Conservation (phyloP, 23 tunicate species). For the Diplosoma virens region DNA sequence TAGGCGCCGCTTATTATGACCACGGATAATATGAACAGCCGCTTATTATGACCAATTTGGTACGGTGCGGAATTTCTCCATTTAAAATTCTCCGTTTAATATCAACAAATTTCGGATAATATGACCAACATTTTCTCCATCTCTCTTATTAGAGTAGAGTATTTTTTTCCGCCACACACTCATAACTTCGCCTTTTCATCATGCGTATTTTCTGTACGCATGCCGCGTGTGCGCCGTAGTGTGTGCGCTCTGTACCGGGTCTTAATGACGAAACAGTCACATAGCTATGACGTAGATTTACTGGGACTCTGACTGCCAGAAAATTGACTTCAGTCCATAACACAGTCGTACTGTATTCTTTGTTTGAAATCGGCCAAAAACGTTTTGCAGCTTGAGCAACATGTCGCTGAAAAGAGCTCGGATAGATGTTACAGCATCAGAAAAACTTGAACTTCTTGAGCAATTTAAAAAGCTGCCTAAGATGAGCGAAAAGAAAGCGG, state of each 20-base stretch:
- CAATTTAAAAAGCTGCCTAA: conserved; percentile 42
- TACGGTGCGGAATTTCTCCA: conserved; percentile 30
- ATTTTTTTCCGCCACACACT: conserved; percentile 27
- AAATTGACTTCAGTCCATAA: no score
- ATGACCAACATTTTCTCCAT: conserved; percentile 24
- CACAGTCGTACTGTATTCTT: conserved; percentile 32
- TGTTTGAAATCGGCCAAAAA: conserved; percentile 33
- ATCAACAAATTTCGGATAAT: conserved; percentile 11
- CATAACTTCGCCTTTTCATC: conserved; percentile 33
- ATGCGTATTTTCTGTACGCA: conserved; percentile 17
- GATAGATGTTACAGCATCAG: conserved; percentile 35
- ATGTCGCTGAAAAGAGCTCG: conserved; percentile 40
- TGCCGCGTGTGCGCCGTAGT: background rate
- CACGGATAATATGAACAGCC: conserved; percentile 16
- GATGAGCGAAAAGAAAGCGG: conserved; percentile 47
- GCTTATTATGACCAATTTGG: conserved; percentile 31
- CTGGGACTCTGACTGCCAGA: no score
- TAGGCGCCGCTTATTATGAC: conserved; percentile 22
- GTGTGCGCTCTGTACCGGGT: conserved; percentile 45
- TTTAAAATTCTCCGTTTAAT: conserved; percentile 9
- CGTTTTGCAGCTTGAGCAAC: conserved; percentile 28
- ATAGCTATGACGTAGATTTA: conserved; percentile 32
- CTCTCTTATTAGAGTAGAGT: conserved; percentile 29
- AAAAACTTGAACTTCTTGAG: conserved; percentile 36
- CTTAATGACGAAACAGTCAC: conserved; percentile 41